Evolutionary conservation across 2,113 vertebrate species (phyloP).

Genomic region (Callithrix jacchus): DNA sequence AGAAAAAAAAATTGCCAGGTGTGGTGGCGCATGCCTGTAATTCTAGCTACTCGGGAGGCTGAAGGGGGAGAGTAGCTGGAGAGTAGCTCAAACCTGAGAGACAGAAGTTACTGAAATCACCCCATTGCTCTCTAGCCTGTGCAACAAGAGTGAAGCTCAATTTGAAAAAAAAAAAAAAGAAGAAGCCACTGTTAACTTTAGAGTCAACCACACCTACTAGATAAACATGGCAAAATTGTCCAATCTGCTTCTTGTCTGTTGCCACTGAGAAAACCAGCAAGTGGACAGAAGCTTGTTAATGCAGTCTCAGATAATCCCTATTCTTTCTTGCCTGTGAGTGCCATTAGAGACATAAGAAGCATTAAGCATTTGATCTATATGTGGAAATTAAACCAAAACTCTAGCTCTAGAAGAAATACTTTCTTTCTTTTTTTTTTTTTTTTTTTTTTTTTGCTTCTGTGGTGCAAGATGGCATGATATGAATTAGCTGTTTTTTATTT

Average conservation of each 20-base stretch:
- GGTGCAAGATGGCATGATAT: too few relatives aligned
- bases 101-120: too few relatives aligned
- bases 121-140: too few relatives aligned
- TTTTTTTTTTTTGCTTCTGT: neutral
- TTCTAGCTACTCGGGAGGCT: too few relatives aligned
- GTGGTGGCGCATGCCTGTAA: too few relatives aligned
- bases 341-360: neutral
- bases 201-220: neutral
- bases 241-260: neutral
- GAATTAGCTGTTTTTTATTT: neutral
- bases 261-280: neutral
- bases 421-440: neutral
- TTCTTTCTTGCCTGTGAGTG: neutral
- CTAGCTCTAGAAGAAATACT: neutral
- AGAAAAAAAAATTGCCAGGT: neutral
- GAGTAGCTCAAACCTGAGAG: too few relatives aligned
- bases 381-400: neutral
- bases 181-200: neutral
- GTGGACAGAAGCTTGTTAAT: too few relatives aligned
- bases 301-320: neutral
- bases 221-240: neutral
- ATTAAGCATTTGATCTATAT: neutral
- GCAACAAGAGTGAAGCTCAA: too few relatives aligned
- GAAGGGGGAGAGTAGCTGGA: too few relatives aligned
- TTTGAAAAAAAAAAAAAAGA: too few relatives aligned